A percentile compares a stretch with the other conserved stretches of the same genome.
phyloP scores from a whole-genome alignment of 1,140 invertebrate species.

The Ips nitidus region DNA sequence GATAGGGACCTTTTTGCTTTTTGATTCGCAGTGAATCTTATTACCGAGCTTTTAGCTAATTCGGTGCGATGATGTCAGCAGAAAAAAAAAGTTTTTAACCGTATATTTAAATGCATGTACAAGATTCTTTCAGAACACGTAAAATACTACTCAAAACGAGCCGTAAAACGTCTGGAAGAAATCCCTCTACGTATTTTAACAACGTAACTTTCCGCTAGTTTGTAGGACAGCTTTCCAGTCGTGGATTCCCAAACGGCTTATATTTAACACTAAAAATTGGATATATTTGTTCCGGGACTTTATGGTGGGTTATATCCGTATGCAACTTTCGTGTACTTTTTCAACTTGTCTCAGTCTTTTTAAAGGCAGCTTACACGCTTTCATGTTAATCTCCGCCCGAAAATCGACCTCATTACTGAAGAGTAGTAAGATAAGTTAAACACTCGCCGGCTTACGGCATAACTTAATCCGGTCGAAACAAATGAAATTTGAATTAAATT shows the following conservation, averaged over 20 bases:
- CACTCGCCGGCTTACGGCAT: constrained; percentile 3
- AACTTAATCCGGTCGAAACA: constrained; percentile 16
- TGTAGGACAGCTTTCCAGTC: constrained; percentile 5
- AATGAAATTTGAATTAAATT: constrained; percentile 32
- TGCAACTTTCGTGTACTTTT: too few species aligned
- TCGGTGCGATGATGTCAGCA: not conserved
- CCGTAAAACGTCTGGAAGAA: constrained; percentile 7
- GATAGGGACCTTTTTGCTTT: not conserved
- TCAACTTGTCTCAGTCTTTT: too few species aligned
- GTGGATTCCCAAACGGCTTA: constrained; percentile 2
- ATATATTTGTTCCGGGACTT: constrained; percentile 2
- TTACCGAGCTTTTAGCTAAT: too few species aligned
- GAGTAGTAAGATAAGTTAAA: constrained; percentile 14
- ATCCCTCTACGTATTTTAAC: constrained; percentile 16
- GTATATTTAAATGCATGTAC: too few species aligned
- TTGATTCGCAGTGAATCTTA: too few species aligned
- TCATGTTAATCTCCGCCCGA: too few species aligned
- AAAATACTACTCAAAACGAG: constrained; percentile 15
- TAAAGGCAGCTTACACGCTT: too few species aligned
- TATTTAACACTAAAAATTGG: not conserved
- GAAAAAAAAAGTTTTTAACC: not conserved
- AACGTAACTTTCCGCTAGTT: constrained; percentile 5
- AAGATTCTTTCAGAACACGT: constrained; percentile 6
- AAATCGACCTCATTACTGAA: too few species aligned
- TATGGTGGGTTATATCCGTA: not conserved